Conservation (phyloP, 2,113 vertebrate species). For the Promerops cafer region DNA sequence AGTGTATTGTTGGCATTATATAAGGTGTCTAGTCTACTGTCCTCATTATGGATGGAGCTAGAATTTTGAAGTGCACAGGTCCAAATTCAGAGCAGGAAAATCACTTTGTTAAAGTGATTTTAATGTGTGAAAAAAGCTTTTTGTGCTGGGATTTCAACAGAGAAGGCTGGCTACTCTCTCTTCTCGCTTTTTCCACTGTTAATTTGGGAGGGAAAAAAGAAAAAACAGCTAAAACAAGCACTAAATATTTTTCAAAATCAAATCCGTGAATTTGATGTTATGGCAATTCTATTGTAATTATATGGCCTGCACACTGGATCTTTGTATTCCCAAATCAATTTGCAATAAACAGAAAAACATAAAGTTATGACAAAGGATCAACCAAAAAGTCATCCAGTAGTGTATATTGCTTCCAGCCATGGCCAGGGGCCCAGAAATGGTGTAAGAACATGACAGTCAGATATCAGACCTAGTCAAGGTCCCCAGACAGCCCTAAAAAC, state of each 20-base stretch:
- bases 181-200: not conserved
- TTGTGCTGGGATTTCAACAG: not conserved
- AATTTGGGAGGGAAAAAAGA: not conserved
- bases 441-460: not conserved
- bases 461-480: not conserved
- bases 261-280: not conserved
- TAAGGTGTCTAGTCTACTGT: not conserved
- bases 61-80: not conserved
- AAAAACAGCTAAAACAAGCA: not conserved
- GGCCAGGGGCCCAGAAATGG: not conserved
- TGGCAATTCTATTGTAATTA: not conserved
- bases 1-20: not conserved
- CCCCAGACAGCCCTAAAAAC: not conserved
- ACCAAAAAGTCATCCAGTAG: not conserved
- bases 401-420: not conserved
- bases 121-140: not conserved
- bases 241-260: not conserved
- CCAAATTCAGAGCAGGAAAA: not conserved
- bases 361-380: not conserved
- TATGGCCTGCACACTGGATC: not conserved
- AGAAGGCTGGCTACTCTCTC: not conserved
- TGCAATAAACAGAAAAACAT: not conserved
- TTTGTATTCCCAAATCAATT: not conserved
- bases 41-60: not conserved
- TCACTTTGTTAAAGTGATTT: not conserved